These are phyloP conservation scores for Timema cristinae DNA, from an alignment of 2,888 invertebrate genomes.

Conservation along the genomic window DNA sequence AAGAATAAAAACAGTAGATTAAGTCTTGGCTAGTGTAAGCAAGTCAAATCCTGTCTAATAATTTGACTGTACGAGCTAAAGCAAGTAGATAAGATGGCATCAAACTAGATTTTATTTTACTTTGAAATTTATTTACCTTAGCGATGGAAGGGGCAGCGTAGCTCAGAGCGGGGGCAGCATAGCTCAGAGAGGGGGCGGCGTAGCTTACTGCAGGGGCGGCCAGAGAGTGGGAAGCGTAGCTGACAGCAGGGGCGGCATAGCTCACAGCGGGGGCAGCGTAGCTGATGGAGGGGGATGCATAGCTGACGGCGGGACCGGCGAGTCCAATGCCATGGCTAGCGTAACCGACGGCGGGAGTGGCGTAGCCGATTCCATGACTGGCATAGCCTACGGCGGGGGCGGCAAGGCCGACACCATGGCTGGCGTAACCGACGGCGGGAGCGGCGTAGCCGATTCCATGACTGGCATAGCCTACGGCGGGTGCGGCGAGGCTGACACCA, in stretches of 20 bases:
- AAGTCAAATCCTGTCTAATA: no score
- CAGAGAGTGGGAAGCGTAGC: no score
- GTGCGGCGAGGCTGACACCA: conserved; percentile 21
- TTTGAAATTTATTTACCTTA: no score
- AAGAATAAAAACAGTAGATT: no score
- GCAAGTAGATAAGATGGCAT: no score
- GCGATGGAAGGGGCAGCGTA: conserved; percentile 18
- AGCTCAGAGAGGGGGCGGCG: conserved; percentile 23
- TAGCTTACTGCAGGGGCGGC: conserved; percentile 20
- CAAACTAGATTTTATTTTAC: no score
- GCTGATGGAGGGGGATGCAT: conserved; percentile 21
- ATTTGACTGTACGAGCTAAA: no score
- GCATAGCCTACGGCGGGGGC: conserved; percentile 25
- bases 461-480: conserved; percentile 25
- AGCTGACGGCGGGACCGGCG: conserved; percentile 23
- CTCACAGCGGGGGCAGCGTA: conserved; percentile 24
- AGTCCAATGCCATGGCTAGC: conserved; percentile 21
- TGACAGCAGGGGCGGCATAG: conserved; percentile 18
- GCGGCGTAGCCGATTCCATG: conserved; percentile 20
- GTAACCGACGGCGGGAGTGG: conserved; percentile 22
- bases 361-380: conserved; percentile 22
- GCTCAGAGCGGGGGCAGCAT: conserved; percentile 23
- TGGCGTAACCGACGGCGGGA: conserved; percentile 13
- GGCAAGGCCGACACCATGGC: conserved; percentile 17
- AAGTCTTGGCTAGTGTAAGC: no score